Conservation (phyloP, 2,797 vertebrate species). For the Cephalopachus bancanus region DNA sequence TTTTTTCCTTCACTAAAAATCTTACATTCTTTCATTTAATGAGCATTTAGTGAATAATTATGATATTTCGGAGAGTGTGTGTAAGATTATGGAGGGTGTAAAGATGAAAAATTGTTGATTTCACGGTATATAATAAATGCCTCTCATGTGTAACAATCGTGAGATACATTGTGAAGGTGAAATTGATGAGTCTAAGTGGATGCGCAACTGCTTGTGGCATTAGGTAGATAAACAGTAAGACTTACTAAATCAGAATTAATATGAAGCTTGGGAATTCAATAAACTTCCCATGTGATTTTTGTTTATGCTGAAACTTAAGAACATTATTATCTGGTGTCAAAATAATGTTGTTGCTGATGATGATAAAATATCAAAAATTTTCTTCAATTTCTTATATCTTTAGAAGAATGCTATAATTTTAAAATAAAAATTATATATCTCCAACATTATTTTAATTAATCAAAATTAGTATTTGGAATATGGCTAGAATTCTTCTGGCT, state of each 20-base stretch:
- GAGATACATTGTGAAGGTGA: not conserved
- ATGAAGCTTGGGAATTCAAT: not conserved
- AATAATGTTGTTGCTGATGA: not conserved
- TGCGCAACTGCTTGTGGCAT: not conserved
- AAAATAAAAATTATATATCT: not conserved
- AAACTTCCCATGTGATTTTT: not conserved
- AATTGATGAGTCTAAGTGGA: not conserved
- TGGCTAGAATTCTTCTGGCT: constrained; percentile 30
- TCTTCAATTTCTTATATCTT: not conserved
- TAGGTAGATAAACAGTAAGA: not conserved
- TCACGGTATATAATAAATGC: not conserved
- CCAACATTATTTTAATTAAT: constrained; percentile 31
- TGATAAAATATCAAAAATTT: not conserved
- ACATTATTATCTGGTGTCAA: not conserved
- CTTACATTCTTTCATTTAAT: constrained; percentile 6
- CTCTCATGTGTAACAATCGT: not conserved
- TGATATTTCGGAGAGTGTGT: not conserved
- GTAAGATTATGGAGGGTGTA: not conserved
- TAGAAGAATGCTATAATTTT: constrained; percentile 9
- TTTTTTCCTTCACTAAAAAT: constrained; percentile 18
- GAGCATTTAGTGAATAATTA: not conserved
- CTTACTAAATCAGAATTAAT: not conserved
- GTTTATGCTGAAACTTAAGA: not conserved
- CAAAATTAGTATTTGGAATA: constrained; percentile 53
- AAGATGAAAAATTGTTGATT: not conserved